Conservation (phyloP, 2,113 vertebrate species). For the Otocyon megalotis region DNA sequence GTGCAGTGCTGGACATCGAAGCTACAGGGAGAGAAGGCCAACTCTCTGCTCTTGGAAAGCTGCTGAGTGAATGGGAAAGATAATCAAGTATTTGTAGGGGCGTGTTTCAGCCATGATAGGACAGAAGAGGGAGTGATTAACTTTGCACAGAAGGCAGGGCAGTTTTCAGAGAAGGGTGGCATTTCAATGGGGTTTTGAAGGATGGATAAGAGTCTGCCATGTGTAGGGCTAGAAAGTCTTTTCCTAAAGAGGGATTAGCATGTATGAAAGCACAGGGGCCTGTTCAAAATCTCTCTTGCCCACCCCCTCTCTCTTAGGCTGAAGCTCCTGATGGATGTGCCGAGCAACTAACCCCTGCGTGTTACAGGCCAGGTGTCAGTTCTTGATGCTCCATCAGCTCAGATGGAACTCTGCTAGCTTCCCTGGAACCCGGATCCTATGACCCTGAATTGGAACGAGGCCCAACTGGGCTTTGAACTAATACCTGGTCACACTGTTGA, state of each 20-base stretch:
- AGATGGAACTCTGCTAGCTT: background rate
- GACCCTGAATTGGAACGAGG: background rate
- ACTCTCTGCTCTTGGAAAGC: background rate
- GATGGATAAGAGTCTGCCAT: background rate
- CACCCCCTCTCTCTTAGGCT: background rate
- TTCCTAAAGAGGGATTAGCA: background rate
- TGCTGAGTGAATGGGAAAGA: accelerated
- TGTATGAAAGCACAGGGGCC: background rate
- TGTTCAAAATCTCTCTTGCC: background rate
- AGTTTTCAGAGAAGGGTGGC: background rate
- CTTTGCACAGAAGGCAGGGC: background rate
- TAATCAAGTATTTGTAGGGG: background rate
- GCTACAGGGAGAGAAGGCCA: background rate
- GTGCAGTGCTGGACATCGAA: background rate
- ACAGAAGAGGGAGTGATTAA: background rate
- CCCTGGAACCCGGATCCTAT: background rate
- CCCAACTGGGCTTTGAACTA: background rate
- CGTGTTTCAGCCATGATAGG: accelerated
- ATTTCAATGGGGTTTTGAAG: background rate
- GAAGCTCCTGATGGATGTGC: background rate
- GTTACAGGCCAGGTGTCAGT: background rate
- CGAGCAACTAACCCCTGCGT: background rate
- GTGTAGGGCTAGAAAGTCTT: background rate
- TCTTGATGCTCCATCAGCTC: background rate
- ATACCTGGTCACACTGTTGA: background rate